These are phyloP conservation scores for Bombus impatiens DNA, from an alignment of 1,140 invertebrate genomes.

Conservation along the genomic window DNA sequence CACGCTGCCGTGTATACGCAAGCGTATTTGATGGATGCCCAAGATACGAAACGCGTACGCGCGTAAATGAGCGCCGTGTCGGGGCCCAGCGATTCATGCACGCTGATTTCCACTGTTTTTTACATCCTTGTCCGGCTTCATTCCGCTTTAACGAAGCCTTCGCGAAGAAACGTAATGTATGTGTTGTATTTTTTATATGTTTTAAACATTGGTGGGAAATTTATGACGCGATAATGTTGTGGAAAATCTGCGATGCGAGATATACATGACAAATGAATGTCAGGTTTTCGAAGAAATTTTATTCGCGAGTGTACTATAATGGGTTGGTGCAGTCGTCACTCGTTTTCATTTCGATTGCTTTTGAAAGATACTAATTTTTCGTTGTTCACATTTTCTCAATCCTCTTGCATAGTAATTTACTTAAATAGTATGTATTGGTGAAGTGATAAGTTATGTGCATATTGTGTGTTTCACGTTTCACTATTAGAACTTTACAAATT, in stretches of 20 bases:
- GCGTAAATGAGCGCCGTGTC: constrained; percentile 60
- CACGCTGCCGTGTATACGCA: constrained; percentile 16
- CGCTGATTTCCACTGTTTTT: constrained; percentile 32
- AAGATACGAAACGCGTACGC: constrained; percentile 56
- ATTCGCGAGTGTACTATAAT: background rate
- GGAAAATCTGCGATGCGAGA: background rate
- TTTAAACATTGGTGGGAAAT: background rate
- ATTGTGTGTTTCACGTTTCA: no score
- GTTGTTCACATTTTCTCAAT: no score
- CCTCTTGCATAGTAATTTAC: no score
- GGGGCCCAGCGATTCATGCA: constrained; percentile 50
- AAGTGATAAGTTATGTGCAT: no score
- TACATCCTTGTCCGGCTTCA: background rate
- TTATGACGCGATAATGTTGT: background rate
- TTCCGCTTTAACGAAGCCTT: background rate
- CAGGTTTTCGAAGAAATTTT: background rate
- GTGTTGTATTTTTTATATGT: background rate
- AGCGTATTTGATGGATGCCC: constrained; percentile 55
- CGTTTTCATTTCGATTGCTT: no score
- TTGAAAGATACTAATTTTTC: no score
- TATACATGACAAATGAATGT: no score
- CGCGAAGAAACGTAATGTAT: background rate
- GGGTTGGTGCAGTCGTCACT: no score
- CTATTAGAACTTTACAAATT: no score
- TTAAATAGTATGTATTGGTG: no score